Conservation (phyloP, 2,113 vertebrate genomes). For the Lota lota region DNA sequence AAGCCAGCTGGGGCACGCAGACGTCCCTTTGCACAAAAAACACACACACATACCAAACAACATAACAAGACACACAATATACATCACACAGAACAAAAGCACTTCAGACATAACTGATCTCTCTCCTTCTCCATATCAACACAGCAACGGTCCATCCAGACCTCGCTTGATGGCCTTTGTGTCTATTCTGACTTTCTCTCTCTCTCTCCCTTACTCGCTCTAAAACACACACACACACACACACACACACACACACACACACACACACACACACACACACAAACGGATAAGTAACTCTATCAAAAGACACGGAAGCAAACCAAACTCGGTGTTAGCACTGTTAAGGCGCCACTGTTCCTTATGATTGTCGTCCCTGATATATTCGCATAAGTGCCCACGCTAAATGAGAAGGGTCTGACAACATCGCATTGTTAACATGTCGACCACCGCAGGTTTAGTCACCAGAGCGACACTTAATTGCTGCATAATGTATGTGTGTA, state of each 20-base stretch:
- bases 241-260: constrained; percentile 11
- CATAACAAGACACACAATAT: background rate
- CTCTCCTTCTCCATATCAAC: constrained; percentile 8
- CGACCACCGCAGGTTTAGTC: no score
- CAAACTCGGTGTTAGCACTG: constrained; percentile 20
- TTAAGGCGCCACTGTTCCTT: background rate
- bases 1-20: no score
- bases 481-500: no score
- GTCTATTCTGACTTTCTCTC: constrained; percentile 8
- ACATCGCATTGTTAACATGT: no score
- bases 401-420: no score
- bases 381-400: no score
- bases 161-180: constrained; percentile 6
- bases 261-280: constrained; percentile 17
- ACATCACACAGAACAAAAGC: background rate
- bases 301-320: constrained; percentile 34
- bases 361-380: no score
- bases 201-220: constrained; percentile 21
- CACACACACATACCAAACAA: background rate
- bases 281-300: constrained; percentile 14
- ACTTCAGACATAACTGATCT: background rate
- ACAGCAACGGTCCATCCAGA: constrained; percentile 12
- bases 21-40: background rate
- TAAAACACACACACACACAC: background rate
- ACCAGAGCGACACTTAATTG: no score